Base-by-base conservation (phyloP, 2,113 vertebrate species). In the Onychorhynchus coronatus region DNA sequence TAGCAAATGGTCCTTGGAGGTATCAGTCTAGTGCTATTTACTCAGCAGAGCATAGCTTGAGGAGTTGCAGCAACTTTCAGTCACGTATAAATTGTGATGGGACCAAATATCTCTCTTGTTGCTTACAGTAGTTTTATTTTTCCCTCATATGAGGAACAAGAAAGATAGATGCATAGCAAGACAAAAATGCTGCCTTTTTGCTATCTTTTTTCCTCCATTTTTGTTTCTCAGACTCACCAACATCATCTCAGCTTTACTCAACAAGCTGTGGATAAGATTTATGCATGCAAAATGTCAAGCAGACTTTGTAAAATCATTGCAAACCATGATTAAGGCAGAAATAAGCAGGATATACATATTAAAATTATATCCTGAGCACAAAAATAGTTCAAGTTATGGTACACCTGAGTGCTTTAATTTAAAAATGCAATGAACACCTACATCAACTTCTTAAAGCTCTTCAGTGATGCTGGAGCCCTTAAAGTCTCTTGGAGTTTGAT, bases 151-250 rank as follows among this genome's bases (percentile, higher is more conserved):
- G 46, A 71, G 35, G 50, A 89, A 39, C 10, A 49, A 55, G 70
- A 65, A 25, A 65, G 19, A 59, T 9, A 62, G 59, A 62, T 20
- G 27, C 27, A 42, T 30, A 42, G 39, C 39, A 41, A 21, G 85
- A 33, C 23, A 27, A 16, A 66, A 14, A 46, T 66, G 37, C 17
- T 77, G 20, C 7, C 6, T 44, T 75, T 79, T 39, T 31, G 17
- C 24, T 72, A 9, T 42, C 25, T 55, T 62, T 44, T 4, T 0
- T 1, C 1, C 1, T 6, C 3, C 25, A 23, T 14, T 33, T 63
- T 68, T 61, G 2, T 18, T 80, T 46, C n/a, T 93, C 53, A 55
- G 70, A 30, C 20, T 86, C 42, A 37, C 12, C 8, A 78, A 30
- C 41, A 80, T 15, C 37, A 72, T 44, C 61, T 77, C 19, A 52